phyloP scores from a whole-genome alignment of 2,797 vertebrate genomes.

The Acropternis orthonyx region DNA sequence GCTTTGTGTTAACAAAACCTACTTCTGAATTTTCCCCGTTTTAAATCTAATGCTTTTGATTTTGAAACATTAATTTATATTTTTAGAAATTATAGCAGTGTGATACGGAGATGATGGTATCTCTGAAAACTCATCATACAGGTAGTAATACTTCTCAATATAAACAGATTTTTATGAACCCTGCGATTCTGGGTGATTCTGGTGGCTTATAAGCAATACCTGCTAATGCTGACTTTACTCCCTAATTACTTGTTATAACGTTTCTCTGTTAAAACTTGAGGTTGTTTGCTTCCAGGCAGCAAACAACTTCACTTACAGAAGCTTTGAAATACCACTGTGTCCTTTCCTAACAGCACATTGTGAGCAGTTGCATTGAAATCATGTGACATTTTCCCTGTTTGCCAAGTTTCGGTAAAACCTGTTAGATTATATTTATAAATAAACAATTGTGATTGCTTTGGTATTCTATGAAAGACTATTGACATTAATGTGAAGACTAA shows the following conservation, averaged over 20 bases:
- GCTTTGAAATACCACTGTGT: background rate
- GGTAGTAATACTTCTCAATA: background rate
- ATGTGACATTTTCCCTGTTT: background rate
- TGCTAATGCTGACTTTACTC: background rate
- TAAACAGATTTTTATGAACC: background rate
- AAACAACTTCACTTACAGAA: background rate
- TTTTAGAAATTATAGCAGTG: background rate
- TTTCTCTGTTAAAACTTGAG: background rate
- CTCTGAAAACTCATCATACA: background rate
- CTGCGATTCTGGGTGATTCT: background rate
- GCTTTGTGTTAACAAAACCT: background rate
- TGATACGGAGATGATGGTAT: background rate
- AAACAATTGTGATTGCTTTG: background rate
- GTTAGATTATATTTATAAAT: background rate
- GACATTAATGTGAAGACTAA: background rate
- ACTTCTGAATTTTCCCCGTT: background rate
- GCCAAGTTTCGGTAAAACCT: background rate
- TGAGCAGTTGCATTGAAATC: background rate
- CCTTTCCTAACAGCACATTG: background rate
- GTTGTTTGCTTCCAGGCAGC: background rate
- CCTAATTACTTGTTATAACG: background rate
- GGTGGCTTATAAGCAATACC: background rate
- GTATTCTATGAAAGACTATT: background rate
- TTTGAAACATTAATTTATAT: background rate
- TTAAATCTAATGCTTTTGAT: background rate